phyloP scores from a whole-genome alignment of 2,888 invertebrate species.

The Drosophila paranaensis region DNA sequence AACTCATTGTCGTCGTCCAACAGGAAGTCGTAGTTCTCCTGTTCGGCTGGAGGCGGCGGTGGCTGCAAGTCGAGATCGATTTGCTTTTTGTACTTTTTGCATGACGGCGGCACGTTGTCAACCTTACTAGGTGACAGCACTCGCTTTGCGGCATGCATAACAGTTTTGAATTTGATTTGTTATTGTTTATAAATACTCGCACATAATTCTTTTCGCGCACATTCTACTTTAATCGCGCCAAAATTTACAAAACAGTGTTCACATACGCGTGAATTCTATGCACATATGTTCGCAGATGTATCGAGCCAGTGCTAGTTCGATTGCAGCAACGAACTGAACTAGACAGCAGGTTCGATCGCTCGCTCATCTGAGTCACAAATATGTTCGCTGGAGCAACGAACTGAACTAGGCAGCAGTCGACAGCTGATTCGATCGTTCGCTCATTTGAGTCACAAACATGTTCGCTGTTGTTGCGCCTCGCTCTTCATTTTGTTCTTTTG shows the following conservation, averaged over 20 bases:
- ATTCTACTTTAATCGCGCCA: slow-evolving; percentile 38
- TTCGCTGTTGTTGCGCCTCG: not conserved
- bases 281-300: not conserved
- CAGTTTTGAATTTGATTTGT: not conserved
- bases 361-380: not conserved
- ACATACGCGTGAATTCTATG: not conserved
- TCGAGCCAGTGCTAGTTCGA: not conserved
- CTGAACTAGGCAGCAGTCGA: too few relatives aligned
- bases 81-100: slow-evolving; percentile 53
- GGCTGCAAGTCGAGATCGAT: not conserved
- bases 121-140: slow-evolving; percentile 63
- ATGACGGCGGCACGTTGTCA: slow-evolving; percentile 24
- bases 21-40: slow-evolving; percentile 70
- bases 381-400: not conserved
- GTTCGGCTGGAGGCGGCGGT: slow-evolving; percentile 17
- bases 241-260: slow-evolving; percentile 36
- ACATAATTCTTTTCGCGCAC: slow-evolving; percentile 14
- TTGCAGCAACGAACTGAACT: not conserved
- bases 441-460: too few relatives aligned
- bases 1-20: slow-evolving; percentile 74
- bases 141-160: slow-evolving; percentile 50
- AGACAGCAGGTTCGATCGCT: slow-evolving; percentile 2
- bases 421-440: too few relatives aligned
- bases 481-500: not conserved
- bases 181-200: not conserved